Conservation (phyloP, 2,888 invertebrate genomes). For the Ennomos quercinarius region DNA sequence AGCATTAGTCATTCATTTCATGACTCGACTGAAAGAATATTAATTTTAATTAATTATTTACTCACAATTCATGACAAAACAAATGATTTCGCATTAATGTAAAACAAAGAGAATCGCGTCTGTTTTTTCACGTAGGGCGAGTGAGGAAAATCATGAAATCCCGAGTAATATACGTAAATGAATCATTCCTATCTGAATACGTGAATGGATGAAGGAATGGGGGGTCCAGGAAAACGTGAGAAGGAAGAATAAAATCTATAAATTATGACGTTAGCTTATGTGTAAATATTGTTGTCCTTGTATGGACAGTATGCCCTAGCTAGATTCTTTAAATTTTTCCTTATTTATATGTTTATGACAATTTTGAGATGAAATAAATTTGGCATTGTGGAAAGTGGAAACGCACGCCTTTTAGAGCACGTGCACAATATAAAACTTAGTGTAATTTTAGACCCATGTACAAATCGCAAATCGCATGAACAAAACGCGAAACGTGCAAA, state of each 20-base stretch:
- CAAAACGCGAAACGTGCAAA: too few relatives aligned
- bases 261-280: not conserved
- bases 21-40: slow-evolving; percentile 15
- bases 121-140: slow-evolving; percentile 39
- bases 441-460: too few relatives aligned
- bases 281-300: slow-evolving; percentile 1
- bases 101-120: not conserved
- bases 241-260: too few relatives aligned
- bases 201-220: slow-evolving; percentile 10
- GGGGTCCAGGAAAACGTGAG: not conserved
- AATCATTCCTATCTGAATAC: not conserved
- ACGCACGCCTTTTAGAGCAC: too few relatives aligned
- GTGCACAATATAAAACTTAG: too few relatives aligned
- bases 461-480: too few relatives aligned
- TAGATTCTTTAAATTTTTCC: too few relatives aligned
- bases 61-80: slow-evolving; percentile 28
- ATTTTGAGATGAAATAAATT: too few relatives aligned
- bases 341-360: too few relatives aligned
- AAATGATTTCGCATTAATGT: slow-evolving; percentile 7
- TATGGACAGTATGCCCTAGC: not conserved
- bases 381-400: too few relatives aligned
- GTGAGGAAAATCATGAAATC: slow-evolving; percentile 44
- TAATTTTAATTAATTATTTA: slow-evolving; percentile 12
- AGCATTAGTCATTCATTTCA: slow-evolving; percentile 11
- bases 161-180: not conserved